Conservation (phyloP, 2,888 invertebrate genomes). For the Urechis unicinctus region DNA sequence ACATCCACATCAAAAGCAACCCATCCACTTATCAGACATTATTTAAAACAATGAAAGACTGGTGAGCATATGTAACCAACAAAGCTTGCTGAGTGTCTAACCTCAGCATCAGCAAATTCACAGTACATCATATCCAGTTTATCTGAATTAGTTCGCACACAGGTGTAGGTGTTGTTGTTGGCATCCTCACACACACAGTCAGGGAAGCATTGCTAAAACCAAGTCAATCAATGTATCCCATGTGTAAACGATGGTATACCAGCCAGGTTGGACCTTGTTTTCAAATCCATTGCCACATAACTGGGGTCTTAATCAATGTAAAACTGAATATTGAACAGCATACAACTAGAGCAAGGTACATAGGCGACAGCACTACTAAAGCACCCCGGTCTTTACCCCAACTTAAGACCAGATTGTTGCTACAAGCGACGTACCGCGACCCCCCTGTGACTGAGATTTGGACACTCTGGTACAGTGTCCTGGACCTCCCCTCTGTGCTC, state of each 20-base stretch:
- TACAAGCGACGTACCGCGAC: conserved; percentile 61
- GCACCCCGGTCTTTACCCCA: no score
- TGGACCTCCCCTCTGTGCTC: conserved; percentile 75
- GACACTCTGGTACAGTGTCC: conserved; percentile 60
- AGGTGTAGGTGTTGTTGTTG: conserved; percentile 75
- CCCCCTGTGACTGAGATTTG: conserved; percentile 58
- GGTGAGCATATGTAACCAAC: no score
- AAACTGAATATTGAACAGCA: no score
- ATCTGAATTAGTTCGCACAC: conserved; percentile 62
- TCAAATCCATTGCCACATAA: no score
- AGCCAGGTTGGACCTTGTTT: not conserved
- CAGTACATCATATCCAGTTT: conserved; percentile 61
- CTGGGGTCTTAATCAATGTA: no score
- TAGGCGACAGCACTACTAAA: no score
- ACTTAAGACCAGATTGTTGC: no score
- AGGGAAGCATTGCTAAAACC: conserved; percentile 60
- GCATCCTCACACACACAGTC: conserved; percentile 80
- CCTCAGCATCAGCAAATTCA: conserved; percentile 27
- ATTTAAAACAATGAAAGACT: no score
- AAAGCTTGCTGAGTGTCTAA: conserved; percentile 8
- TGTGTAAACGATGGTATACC: no score
- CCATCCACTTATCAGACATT: no score
- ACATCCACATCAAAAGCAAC: no score
- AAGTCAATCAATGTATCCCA: not conserved
- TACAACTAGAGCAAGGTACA: no score